Evolutionary conservation across 2,888 invertebrate genomes (phyloP), one percentile per base, ranked within the genome.

Genomic region (Dilophus febrilis): DNA sequence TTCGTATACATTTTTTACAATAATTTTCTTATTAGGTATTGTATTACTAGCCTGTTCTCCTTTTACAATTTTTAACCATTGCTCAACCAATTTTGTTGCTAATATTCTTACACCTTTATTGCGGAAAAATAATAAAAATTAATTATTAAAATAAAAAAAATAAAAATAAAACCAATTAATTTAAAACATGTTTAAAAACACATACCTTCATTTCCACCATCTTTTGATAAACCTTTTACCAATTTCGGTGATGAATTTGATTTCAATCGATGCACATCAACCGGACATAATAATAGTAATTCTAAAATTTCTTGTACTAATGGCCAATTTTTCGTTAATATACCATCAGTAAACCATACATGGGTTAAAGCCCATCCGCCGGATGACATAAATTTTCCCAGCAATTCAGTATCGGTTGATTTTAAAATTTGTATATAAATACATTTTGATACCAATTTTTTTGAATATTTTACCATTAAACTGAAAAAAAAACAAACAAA

Each of bases 391-490:
- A 92, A 91, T 71, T 81, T 74, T 44, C 82, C 82, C 40, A 94
- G 67, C 44, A 91, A 67, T 46, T 83, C 80, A 6, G 78, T 74
- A 55, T 82, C 77, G 11, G 92, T 90, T 45, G 80, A 79, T 61
- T 85, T 85, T 43, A 94, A 65, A 53, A 94, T 91, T 59, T 91
- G 84, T 51, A 91, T 78, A 56, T 92, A 94, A 53, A 92, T 84
- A 66, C 92, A 92, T 68, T 90, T 90, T 50, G 88, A 90, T 40
- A 94, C 92, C 49, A 94, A 68, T 63, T 92, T 94, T 60, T 85
- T 88, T 2, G 91, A 91, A 67, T 85, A 90, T 61, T 91, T 90
- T 35, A 82, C 84, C 92, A 94, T 94, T 56, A 94, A 74, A 59
- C 90, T 91, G 69, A 50, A 76, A 74, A 50, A 52, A 51, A 50